These are phyloP conservation scores for Notoglanidium macrostoma DNA, from an alignment of 2,797 vertebrate genomes.

Conservation along the genomic window DNA sequence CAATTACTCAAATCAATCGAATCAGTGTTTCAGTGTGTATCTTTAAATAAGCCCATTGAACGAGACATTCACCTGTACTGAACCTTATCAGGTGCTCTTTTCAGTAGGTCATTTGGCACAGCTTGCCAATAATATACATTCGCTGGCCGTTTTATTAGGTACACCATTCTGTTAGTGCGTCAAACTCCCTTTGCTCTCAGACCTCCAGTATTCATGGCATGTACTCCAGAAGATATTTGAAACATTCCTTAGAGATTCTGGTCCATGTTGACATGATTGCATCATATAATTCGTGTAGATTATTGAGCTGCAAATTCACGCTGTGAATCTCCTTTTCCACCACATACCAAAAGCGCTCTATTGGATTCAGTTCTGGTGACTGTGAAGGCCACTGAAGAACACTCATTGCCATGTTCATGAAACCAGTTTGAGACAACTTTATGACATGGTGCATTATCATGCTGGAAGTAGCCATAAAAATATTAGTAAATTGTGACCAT, in stretches of 20 bases:
- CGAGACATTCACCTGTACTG: background rate
- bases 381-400: background rate
- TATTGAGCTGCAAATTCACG: background rate
- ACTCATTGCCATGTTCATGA: background rate
- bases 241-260: background rate
- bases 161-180: background rate
- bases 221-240: too few species aligned
- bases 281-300: background rate
- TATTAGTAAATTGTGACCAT: background rate
- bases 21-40: too few species aligned
- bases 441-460: background rate
- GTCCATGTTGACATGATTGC: background rate
- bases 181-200: background rate
- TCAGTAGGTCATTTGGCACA: background rate
- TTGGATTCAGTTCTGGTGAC: background rate
- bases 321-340: background rate
- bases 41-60: background rate
- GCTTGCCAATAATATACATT: background rate
- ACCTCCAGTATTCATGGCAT: background rate
- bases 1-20: background rate
- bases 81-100: background rate
- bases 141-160: background rate
- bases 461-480: background rate
- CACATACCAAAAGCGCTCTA: background rate
- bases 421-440: background rate